Evolutionary conservation across 1,140 invertebrate genomes (phyloP), one percentile per base, ranked within the genome.

Genomic region (Drosophila fuyamai): DNA sequence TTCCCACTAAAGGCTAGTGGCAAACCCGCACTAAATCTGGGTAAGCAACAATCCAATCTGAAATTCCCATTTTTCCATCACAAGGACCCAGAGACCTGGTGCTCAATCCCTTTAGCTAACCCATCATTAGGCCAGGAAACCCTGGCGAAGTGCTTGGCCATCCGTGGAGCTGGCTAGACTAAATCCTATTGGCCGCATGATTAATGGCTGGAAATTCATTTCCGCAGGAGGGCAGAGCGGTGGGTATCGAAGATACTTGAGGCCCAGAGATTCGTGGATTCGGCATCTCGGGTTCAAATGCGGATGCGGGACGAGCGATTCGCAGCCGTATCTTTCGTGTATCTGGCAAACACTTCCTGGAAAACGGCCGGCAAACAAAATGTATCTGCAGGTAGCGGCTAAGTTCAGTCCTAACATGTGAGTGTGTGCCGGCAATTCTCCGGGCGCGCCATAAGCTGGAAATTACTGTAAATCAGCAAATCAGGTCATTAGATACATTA

Each of bases 401-500:
- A 51, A 40, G 16, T 6, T 53, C 46, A 40, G 23, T 6, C 44
- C 58, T 36, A 40, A 9, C 79, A 68, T 77, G 55, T 66, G 56
- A 53, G 36, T 65, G 23, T 50, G 60, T 58, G 57, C 13, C 44
- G 35, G 38, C 47, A 38, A 53, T 59, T 72, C 43, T 71, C 41
- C 47, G 67, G 55, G 67, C 68, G 56, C 44, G 56, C 65, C 79
- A 61, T 83, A 71, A 84, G 84, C 77, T 88, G 81, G 77, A 88
- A 89, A 89, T 89, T 89, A 84, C 84, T 84, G 84, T 89, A 89
- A 89, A 89, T 89, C 84, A 84, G 84, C 84, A 89, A 89, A 89
- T 89, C 84, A 89, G 84, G 84, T 89, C 84, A 89, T 89, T 89
- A 89, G 84, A 89, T 89, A 89, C 84, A 89, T 89, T 89, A 89